Conservation (phyloP, 2,113 vertebrate species). For the Pituophis catenifer region DNA sequence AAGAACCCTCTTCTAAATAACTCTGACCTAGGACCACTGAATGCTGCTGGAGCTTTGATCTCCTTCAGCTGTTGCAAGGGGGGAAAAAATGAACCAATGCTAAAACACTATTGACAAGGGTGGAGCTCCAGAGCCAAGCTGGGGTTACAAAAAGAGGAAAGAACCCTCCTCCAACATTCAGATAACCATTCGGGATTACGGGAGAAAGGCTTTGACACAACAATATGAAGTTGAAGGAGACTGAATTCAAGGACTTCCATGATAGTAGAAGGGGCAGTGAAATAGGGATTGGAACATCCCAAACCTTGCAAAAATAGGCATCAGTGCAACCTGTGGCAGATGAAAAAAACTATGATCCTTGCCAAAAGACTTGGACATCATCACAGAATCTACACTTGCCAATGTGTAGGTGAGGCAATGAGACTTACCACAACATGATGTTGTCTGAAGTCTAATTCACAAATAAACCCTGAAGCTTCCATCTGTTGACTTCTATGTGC, state of each 20-base stretch:
- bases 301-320: background rate
- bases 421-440: background rate
- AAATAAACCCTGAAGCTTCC: background rate
- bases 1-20: background rate
- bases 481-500: fast-evolving
- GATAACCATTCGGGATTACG: fast-evolving
- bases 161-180: background rate
- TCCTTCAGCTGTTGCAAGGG: background rate
- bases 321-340: fast-evolving
- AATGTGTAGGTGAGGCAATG: background rate
- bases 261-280: fast-evolving
- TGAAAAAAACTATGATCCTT: fast-evolving
- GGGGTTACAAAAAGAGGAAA: background rate
- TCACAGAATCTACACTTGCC: fast-evolving
- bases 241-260: background rate
- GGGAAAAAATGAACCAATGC: background rate
- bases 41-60: no score
- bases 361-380: background rate
- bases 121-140: background rate
- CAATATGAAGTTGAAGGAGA: background rate
- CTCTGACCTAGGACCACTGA: background rate
- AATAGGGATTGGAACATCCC: background rate
- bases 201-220: background rate
- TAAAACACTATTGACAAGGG: background rate
- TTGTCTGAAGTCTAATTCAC: background rate